Base-by-base conservation (phyloP, 1,140 invertebrate genomes). In the Pseudomyrmex sp. region DNA sequence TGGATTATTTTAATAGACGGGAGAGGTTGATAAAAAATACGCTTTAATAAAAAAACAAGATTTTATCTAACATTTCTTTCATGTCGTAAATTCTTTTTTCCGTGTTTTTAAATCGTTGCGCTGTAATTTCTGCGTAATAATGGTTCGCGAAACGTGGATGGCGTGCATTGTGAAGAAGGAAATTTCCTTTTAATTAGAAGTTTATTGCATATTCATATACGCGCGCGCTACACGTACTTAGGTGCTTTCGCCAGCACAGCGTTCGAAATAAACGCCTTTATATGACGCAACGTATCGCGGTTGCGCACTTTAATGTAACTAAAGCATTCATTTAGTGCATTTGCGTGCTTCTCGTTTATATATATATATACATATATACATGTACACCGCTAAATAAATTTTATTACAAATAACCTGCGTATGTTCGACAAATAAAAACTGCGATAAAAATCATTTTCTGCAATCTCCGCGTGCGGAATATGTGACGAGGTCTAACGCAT, bases 131-230 rank as follows among this genome's bases (percentile, higher is more conserved):
- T 66, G 52, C 2, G 12, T 76, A 76, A 76, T 76, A 13, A 62
- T n/a, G 10, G 18, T 66, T 76, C 48, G 23, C 13, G 26, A 66
- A 66, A 76, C 12, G 46, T 44, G n/a, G n/a, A 12, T 50, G 35
- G n/a, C 23, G 18, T 15, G 13, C 20, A 73, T n/a, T 76, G 65
- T 65, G 9, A 62, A 44, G 12, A n/a, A 66, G 74, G 54, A 76
- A 76, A 48, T 76, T 52, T 63, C 46, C 59, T 63, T 76, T 76
- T 76, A 76, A 76, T 76, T 76, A 76, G n/a, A 66, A 66, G 56
- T 44, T 2, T 26, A 66, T 44, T 56, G 62, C 74, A 58, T 76
- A 76, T 76, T 76, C 74, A 52, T 76, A 44, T 48, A 76, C 5
- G 35, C 35, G 35, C 35, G 35, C 35, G 35, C 35, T 35, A 35